A percentile compares a stretch with the other conserved stretches of the same genome.
These are phyloP conservation scores for Athalia cordata DNA, from an alignment of 2,888 invertebrate genomes.

Conservation along the genomic window DNA sequence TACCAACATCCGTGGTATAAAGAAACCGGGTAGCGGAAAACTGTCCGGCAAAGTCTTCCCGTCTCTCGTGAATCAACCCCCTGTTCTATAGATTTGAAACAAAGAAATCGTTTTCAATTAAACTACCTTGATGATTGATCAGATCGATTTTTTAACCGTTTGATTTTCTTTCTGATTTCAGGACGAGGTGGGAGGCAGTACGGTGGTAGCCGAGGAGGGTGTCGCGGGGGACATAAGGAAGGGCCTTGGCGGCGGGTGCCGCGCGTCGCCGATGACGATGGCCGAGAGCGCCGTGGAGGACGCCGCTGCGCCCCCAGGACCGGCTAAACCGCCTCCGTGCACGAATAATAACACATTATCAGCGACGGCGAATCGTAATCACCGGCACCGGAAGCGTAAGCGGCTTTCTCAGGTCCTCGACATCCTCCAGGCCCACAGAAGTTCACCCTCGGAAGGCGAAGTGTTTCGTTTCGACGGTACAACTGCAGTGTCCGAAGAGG, in stretches of 20 bases:
- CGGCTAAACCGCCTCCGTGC: slow-evolving; percentile 72
- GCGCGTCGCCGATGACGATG: slow-evolving; percentile 81
- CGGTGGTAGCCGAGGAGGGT: slow-evolving; percentile 70
- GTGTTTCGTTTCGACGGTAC: slow-evolving; percentile 76
- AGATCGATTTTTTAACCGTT: not conserved
- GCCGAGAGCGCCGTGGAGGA: slow-evolving; percentile 81
- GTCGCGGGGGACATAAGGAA: slow-evolving; percentile 70
- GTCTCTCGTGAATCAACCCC: no score
- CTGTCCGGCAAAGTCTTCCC: no score
- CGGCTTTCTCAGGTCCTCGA: slow-evolving; percentile 88
- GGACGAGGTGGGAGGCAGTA: slow-evolving; percentile 70
- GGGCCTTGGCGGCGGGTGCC: slow-evolving; percentile 74
- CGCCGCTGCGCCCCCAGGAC: slow-evolving; percentile 77
- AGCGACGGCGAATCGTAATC: slow-evolving; percentile 78
- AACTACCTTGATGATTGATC: no score
- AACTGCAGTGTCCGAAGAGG: slow-evolving; percentile 64
- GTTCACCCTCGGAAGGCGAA: slow-evolving; percentile 69
- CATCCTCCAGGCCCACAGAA: slow-evolving; percentile 78
- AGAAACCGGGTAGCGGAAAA: no score
- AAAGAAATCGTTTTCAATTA: not conserved
- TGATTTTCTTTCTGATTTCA: slow-evolving; percentile 59
- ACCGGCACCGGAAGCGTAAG: slow-evolving; percentile 83
- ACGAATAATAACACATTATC: slow-evolving; percentile 79
- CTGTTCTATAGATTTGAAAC: not conserved
- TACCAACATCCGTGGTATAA: no score